Percentiles rank a stretch among this genome's conserved stretches.
phyloP scores from a whole-genome alignment of 2,113 vertebrate species.

The Pogonocichla stellata region DNA sequence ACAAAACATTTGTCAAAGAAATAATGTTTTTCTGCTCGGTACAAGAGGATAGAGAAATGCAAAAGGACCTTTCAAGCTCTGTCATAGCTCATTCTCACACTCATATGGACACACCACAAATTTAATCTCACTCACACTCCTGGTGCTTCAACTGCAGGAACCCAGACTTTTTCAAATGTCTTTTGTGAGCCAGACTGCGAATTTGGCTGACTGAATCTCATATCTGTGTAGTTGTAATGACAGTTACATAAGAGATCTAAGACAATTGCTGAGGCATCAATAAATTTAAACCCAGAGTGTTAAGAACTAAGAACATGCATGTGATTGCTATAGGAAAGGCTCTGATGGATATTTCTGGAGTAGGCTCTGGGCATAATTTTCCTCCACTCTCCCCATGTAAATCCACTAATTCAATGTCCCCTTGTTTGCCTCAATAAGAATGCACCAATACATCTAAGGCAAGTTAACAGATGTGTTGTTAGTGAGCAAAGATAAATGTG shows the following conservation, averaged over 20 bases:
- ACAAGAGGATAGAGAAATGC: background rate
- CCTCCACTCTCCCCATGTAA: accelerated
- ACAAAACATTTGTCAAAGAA: background rate
- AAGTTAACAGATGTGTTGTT: background rate
- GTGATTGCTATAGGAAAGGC: background rate
- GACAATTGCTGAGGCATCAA: background rate
- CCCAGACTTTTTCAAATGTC: background rate
- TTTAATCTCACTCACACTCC: background rate
- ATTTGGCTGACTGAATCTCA: background rate
- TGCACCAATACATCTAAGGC: background rate
- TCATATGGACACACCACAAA: background rate
- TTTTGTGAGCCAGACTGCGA: background rate
- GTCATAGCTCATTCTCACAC: background rate
- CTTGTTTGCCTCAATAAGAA: background rate
- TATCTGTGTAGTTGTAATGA: background rate
- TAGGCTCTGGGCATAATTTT: background rate
- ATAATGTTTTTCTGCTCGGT: background rate
- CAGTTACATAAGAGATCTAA: background rate
- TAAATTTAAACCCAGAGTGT: background rate
- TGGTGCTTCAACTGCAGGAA: background rate
- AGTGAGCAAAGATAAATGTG: background rate
- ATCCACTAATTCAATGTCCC: background rate
- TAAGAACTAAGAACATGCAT: background rate
- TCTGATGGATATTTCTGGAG: background rate
- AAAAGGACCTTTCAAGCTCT: background rate